Base-by-base conservation (phyloP, 1,140 invertebrate species). In the Aphelenchoides avenae region DNA sequence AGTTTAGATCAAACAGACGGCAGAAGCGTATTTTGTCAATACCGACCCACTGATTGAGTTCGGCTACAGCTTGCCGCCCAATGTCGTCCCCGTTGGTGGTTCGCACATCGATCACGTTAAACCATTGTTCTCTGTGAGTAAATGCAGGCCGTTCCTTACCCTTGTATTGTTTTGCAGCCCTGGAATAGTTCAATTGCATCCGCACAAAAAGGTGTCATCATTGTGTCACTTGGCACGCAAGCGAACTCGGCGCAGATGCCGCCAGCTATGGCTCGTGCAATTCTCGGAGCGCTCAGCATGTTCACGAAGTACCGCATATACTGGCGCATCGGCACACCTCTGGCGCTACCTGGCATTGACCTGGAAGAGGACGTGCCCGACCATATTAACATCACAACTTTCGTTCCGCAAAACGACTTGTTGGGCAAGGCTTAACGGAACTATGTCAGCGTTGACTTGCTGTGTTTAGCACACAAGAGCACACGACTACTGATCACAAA, bases 361-460 rank as follows among this genome's bases (percentile, higher is more conserved):
- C 60, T 66, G 31, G 20, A 59, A 20, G 52, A 55, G 3, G 27
- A 41, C 5, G 29, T 69, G 11, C 71, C 71, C 15, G 33, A 39
- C 1, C 73, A 75, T 43, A 68, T 75, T 22, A 75, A 75, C 42
- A 43, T 75, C 13, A 75, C 72, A 3, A 64, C 70, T n/a, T 75
- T 62, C 47, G 56, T 75, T 30, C 72, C 72, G 26, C 72, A 75
- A 50, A 75, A 75, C 46, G 72, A 75, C 52, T 53, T 75, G 22
- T 54, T 75, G n/a, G 72, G 70, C 75, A 37, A 34, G 49, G 29
- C 1, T 18, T 52, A 24, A 5, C 52, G 2, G 7, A 52, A 13
- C 26, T 41, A 40, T 31, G 37, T n/a, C 3, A 34, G 5, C 20
- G 4, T 20, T 24, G 22, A 22, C 61, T 49, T 37, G 27, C 36